Evolutionary conservation across 1,140 invertebrate species (phyloP).

Genomic region (Laupala kohalensis): DNA sequence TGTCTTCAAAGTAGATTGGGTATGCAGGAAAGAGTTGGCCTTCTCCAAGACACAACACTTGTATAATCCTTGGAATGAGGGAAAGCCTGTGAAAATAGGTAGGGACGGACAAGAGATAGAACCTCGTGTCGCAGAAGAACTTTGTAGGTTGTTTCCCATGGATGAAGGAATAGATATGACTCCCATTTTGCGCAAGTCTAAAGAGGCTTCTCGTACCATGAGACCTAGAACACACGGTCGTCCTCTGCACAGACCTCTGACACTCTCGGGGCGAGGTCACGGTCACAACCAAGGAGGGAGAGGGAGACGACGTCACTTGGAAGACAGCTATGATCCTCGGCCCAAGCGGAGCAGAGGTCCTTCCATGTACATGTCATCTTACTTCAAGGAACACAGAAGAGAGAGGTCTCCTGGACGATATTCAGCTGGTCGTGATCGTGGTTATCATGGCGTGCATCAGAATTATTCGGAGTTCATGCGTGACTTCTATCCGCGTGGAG

Average conservation of each 20-base stretch:
- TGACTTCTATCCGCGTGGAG: constrained; percentile 69
- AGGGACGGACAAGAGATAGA: constrained; percentile 97
- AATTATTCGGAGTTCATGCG: constrained; percentile 61
- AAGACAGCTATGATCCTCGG: constrained; percentile 21
- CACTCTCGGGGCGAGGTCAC: constrained; percentile 25
- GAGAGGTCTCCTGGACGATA: constrained; percentile 32
- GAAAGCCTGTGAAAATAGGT: constrained; percentile 96
- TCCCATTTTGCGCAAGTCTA: constrained; percentile 75
- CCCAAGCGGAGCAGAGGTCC: constrained; percentile 29
- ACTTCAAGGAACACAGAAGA: constrained; percentile 32
- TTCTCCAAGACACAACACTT: constrained; percentile 86
- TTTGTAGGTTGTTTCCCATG: constrained; percentile 86
- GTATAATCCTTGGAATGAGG: constrained; percentile 97
- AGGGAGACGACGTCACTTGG: constrained; percentile 35
- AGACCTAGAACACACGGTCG: constrained; percentile 21
- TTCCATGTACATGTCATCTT: constrained; percentile 35
- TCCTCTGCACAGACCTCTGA: constrained; percentile 15
- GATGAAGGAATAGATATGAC: constrained; percentile 88
- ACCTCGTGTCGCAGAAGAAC: constrained; percentile 82
- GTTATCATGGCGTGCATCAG: constrained; percentile 37
- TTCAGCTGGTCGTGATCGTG: constrained; percentile 26
- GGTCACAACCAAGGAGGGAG: constrained; percentile 26
- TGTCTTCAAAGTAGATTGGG: constrained; percentile 94
- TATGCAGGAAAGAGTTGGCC: constrained; percentile 84
- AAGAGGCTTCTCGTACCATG: constrained; percentile 56